Percentiles rank a stretch among this genome's conserved stretches.
Conservation (phyloP, 2,113 vertebrate species). For the Collichthys lucidus region DNA sequence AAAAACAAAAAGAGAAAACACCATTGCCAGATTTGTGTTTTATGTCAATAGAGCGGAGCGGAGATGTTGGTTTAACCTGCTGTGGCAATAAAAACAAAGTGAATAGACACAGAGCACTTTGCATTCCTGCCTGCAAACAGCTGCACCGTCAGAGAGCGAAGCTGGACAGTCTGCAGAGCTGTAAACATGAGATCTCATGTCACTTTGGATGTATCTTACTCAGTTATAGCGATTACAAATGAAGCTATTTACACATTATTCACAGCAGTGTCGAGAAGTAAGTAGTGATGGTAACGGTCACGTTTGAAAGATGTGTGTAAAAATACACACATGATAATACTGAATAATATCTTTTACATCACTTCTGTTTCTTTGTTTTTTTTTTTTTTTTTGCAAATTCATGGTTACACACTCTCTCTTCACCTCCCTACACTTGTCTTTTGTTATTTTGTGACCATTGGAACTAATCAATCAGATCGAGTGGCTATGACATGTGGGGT, state of each 20-base stretch:
- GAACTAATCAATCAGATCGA: too few relatives aligned
- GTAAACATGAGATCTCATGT: neutral
- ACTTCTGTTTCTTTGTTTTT: too few relatives aligned
- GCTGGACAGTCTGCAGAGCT: neutral
- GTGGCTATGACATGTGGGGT: too few relatives aligned
- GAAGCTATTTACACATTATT: neutral
- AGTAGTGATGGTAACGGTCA: too few relatives aligned
- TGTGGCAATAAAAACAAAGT: constrained; percentile 5
- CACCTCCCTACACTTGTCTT: too few relatives aligned
- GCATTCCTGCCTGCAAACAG: constrained; percentile 38
- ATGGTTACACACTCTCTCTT: too few relatives aligned
- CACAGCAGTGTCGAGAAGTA: too few relatives aligned
- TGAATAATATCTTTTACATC: too few relatives aligned
- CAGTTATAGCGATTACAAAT: neutral
- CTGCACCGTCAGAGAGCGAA: neutral
- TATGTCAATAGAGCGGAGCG: neutral
- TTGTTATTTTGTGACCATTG: too few relatives aligned
- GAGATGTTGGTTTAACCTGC: constrained; percentile 3
- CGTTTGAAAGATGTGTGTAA: too few relatives aligned
- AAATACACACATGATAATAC: too few relatives aligned
- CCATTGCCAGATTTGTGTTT: neutral
- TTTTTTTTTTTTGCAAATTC: too few relatives aligned
- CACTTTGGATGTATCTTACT: neutral
- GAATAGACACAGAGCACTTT: constrained; percentile 7
- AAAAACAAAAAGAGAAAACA: neutral